Conservation (phyloP, 2,113 vertebrate species). For the Melierax canorus region DNA sequence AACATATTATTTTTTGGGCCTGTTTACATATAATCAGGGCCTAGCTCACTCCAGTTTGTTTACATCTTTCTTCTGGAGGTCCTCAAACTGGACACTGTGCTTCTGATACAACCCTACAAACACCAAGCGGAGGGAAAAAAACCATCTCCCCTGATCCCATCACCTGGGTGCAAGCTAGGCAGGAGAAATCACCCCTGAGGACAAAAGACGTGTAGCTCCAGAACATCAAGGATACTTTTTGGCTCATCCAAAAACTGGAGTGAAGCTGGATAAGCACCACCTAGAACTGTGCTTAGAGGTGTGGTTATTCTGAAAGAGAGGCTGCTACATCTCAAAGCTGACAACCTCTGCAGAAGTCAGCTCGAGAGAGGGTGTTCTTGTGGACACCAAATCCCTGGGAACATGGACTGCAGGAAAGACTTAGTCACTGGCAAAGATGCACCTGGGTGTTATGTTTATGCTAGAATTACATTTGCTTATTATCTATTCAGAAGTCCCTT, state of each 20-base stretch:
- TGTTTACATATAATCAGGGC: not conserved
- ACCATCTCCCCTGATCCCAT: fast-evolving
- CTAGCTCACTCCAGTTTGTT: not conserved
- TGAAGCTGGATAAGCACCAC: not conserved
- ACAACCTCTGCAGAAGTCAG: not conserved
- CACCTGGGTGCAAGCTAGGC: not conserved
- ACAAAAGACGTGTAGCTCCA: not conserved
- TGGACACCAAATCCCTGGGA: not conserved
- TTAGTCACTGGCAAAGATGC: not conserved
- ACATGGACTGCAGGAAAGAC: not conserved
- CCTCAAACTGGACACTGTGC: not conserved
- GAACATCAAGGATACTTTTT: not conserved
- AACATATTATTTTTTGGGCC: not conserved
- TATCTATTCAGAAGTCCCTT: not conserved
- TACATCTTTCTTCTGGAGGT: not conserved
- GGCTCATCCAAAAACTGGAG: not conserved
- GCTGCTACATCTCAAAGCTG: not conserved
- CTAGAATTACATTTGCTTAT: not conserved
- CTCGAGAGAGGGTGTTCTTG: not conserved
- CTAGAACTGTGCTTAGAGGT: not conserved
- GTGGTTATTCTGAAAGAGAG: not conserved
- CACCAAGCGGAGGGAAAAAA: not conserved
- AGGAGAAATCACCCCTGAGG: not conserved
- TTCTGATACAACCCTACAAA: not conserved
- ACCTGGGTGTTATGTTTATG: not conserved